These are phyloP conservation scores for Metalampra italica DNA, from an alignment of 2,888 invertebrate species.

Conservation along the genomic window DNA sequence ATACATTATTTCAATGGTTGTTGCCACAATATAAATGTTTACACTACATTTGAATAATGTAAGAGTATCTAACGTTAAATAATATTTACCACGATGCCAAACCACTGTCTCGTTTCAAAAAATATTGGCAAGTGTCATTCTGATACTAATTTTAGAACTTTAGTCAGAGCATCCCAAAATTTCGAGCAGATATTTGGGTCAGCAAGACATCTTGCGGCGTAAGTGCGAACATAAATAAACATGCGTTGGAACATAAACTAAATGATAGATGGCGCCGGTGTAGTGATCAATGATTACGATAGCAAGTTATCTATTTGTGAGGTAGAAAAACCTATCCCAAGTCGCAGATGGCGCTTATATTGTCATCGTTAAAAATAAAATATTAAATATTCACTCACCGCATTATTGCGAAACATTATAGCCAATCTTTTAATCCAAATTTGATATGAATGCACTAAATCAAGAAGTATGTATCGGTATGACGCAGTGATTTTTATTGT, in stretches of 20 bases:
- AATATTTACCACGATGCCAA: conserved; percentile 19
- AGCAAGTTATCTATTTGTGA: neutral
- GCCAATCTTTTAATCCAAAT: too few species aligned
- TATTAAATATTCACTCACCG: neutral
- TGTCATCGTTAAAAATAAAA: neutral
- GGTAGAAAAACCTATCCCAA: neutral
- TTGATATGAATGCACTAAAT: too few species aligned
- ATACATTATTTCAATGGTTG: neutral
- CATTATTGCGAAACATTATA: too few species aligned
- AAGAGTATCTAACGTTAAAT: neutral
- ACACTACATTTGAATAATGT: neutral
- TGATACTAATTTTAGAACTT: conserved; percentile 22
- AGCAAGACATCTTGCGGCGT: conserved; percentile 23
- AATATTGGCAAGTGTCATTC: conserved; percentile 21
- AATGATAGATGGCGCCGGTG: conserved; percentile 44
- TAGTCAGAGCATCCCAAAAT: conserved; percentile 18
- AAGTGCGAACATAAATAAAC: conserved; percentile 8
- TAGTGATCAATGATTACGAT: neutral
- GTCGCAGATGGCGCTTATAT: neutral
- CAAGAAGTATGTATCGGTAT: too few species aligned
- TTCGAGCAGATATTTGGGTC: conserved; percentile 16
- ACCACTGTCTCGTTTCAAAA: conserved; percentile 22
- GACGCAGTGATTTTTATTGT: too few species aligned
- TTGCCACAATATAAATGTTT: neutral
- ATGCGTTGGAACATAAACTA: neutral